phyloP scores from a whole-genome alignment of 2,113 vertebrate genomes.

The Gasterosteus nipponicus region DNA sequence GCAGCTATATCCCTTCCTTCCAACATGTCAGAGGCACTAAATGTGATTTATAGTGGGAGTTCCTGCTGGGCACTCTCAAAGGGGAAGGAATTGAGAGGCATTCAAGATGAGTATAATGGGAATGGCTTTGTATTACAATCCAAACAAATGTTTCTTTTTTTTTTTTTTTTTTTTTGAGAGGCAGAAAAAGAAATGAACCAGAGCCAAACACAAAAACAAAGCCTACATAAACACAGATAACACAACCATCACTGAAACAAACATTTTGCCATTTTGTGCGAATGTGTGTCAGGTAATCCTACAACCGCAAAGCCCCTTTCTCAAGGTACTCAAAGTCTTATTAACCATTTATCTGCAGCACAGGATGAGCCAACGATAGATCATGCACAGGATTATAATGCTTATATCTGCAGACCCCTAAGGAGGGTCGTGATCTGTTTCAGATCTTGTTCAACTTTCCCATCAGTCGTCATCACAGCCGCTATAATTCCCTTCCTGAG shows the following conservation, averaged over 20 bases:
- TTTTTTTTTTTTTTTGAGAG: constrained; percentile 26
- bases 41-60: constrained; percentile 66
- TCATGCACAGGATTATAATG: constrained; percentile 69
- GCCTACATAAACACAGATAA: constrained; percentile 9
- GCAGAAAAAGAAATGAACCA: constrained; percentile 29
- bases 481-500: constrained; percentile 73
- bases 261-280: constrained; percentile 8
- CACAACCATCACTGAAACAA: background rate
- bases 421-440: constrained; percentile 72
- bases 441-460: constrained; percentile 75
- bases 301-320: constrained; percentile 38
- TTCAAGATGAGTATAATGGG: constrained; percentile 33
- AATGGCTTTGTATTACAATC: constrained; percentile 24
- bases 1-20: constrained; percentile 57
- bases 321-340: constrained; percentile 44
- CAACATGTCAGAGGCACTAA: constrained; percentile 62
- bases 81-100: constrained; percentile 41
- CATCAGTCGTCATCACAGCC: constrained; percentile 70
- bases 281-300: constrained; percentile 41
- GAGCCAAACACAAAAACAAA: constrained; percentile 15
- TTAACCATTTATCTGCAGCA: constrained; percentile 61
- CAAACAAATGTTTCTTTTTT: constrained; percentile 27
- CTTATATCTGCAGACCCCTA: constrained; percentile 73
- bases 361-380: constrained; percentile 35
- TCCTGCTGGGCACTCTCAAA: constrained; percentile 59